Base-by-base conservation (phyloP, 2,113 vertebrate species). In the Ciconia stormi region DNA sequence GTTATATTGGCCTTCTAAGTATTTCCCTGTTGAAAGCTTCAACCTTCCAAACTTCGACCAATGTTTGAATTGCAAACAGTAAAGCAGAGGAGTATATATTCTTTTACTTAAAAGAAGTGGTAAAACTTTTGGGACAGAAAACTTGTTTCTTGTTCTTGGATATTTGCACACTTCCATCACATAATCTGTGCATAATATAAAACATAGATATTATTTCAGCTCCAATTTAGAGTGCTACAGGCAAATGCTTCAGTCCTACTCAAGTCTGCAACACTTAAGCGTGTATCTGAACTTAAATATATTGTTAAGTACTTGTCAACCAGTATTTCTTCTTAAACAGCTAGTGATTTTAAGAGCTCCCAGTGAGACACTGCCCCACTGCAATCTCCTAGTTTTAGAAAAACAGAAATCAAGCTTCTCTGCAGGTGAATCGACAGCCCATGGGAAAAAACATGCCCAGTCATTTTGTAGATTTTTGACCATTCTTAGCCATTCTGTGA, bases 1-100 rank as follows among this genome's bases (percentile, higher is more conserved):
- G 22, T 93, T 92, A 40, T 87, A 83, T 23, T 94, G 23, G 89
- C 81, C 84, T 92, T 94, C 58, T 82, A 94, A 94, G 55, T 67
- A 78, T 94, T 95, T 74, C 53, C 42, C 63, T 80, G 47, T 77
- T 73, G 34, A 87, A 95, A 92, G 56, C 44, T 92, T 80, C 79
- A 95, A 77, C 49, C 78, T 87, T 84, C 90, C 69, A 93, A 85
- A 30, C 62, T 87, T 89, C 6, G 6, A 73, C 55, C 32, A 53
- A 14, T 71, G 29, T 62, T 77, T 76, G 36, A 93, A 58, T 71
- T 93, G 53, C 81, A 94, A 89, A 59, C 29, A 78, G 52, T 85
- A 67, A 56, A 67, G 47, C 29, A 91, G 47, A 72, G 10, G 27
- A 40, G 7, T 42, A 38, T 67, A 42, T 74, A 32, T 65, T 49